Conservation (phyloP, 2,113 vertebrate species). For the Plecturocebus donacophilus region DNA sequence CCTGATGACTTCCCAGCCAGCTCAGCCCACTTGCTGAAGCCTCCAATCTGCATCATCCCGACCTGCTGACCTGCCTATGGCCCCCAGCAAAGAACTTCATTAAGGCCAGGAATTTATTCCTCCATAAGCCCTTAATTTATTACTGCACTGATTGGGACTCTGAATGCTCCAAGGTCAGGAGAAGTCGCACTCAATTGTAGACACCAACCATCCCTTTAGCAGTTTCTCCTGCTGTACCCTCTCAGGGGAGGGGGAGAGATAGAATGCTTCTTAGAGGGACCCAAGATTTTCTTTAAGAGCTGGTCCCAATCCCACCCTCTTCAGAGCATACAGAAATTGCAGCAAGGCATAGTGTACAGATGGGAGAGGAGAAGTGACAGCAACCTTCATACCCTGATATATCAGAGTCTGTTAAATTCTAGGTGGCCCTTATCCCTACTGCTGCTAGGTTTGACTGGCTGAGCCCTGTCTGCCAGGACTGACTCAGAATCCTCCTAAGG, state of each 20-base stretch:
- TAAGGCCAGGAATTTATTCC: conserved; percentile 77
- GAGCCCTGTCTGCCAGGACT: neutral
- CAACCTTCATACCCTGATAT: neutral
- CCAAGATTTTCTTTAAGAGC: neutral
- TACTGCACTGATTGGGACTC: conserved; percentile 71
- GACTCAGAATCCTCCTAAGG: neutral
- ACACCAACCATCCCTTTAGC: conserved; percentile 57
- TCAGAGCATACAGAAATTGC: conserved; percentile 17
- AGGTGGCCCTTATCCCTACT: neutral
- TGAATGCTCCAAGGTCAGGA: conserved; percentile 76
- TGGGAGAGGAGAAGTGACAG: neutral
- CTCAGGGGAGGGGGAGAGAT: neutral
- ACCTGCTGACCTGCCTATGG: conserved; percentile 68
- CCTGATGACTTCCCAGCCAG: neutral
- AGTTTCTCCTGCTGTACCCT: conserved; percentile 45
- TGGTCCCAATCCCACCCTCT: neutral
- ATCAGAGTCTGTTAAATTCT: neutral
- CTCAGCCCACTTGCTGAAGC: neutral
- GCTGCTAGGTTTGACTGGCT: neutral
- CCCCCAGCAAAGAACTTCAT: conserved; percentile 81
- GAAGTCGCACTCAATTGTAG: conserved; percentile 55
- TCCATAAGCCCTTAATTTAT: conserved; percentile 81
- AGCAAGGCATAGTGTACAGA: neutral
- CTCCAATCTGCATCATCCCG: conserved; percentile 33
- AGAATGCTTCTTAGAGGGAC: conserved; percentile 32